Conservation (phyloP, 2,113 vertebrate species). For the Oncorhynchus kisutch region DNA sequence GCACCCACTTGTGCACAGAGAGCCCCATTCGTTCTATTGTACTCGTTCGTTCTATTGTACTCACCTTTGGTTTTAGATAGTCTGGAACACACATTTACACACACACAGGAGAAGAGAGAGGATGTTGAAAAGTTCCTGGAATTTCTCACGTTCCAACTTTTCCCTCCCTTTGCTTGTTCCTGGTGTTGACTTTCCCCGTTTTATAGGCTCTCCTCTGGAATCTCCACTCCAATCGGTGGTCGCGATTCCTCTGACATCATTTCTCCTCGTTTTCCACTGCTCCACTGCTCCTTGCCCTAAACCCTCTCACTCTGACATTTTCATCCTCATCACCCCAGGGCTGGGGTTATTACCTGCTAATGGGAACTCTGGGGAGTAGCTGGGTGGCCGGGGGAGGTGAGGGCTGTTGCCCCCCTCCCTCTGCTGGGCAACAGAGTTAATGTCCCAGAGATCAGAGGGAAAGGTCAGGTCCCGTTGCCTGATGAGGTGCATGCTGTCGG, state of each 20-base stretch:
- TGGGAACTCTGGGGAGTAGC: slow-evolving; percentile 23
- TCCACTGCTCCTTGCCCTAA: slow-evolving; percentile 45
- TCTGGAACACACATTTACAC: slow-evolving; percentile 21
- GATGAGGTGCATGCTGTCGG: slow-evolving; percentile 1
- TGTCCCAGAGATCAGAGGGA: slow-evolving; percentile 11
- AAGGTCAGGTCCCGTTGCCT: slow-evolving; percentile 19
- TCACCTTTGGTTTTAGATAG: slow-evolving; percentile 38
- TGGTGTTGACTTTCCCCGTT: slow-evolving; percentile 51
- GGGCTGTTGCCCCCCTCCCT: background rate
- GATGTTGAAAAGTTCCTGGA: slow-evolving; percentile 39
- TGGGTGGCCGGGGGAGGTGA: background rate
- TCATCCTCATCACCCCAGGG: slow-evolving; percentile 25
- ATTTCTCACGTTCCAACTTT: slow-evolving; percentile 49
- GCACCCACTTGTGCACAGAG: background rate
- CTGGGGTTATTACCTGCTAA: slow-evolving; percentile 39
- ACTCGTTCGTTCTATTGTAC: slow-evolving; percentile 15
- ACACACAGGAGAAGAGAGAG: slow-evolving; percentile 15
- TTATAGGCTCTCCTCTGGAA: slow-evolving; percentile 55
- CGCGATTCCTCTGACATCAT: slow-evolving; percentile 37
- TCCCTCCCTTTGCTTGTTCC: slow-evolving; percentile 50
- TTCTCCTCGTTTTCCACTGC: slow-evolving; percentile 48
- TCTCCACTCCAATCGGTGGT: slow-evolving; percentile 50
- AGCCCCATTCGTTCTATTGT: background rate
- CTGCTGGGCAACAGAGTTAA: slow-evolving; percentile 13
- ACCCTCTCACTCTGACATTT: slow-evolving; percentile 19